phyloP scores from a whole-genome alignment of 2,888 invertebrate species.

The Parnassius smintheus region DNA sequence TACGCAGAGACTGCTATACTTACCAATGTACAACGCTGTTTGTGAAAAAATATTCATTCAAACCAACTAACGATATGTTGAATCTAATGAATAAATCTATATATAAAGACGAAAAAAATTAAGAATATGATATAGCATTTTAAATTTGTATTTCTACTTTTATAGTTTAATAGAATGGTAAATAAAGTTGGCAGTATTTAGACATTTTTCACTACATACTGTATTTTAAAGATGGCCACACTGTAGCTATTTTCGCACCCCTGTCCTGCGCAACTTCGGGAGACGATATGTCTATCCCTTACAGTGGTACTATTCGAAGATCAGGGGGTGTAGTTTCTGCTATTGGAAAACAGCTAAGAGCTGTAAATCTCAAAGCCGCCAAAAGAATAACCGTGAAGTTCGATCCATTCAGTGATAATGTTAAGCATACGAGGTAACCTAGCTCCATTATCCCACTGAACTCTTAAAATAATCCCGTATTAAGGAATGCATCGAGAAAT shows the following conservation, averaged over 20 bases:
- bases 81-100: too few species aligned
- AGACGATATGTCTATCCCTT: constrained; percentile 85
- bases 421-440: constrained; percentile 80
- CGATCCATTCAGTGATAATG: constrained; percentile 90
- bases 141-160: too few species aligned
- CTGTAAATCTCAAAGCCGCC: constrained; percentile 89
- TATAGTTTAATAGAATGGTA: too few species aligned
- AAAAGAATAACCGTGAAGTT: constrained; percentile 89
- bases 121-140: too few species aligned
- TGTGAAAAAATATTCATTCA: too few species aligned
- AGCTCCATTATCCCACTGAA: neutral
- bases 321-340: constrained; percentile 87
- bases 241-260: constrained; percentile 31
- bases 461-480: neutral
- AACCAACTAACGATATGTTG: too few species aligned
- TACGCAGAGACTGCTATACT: too few species aligned
- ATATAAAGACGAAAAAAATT: too few species aligned
- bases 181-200: too few species aligned
- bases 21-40: too few species aligned
- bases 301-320: constrained; percentile 84
- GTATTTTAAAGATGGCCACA: neutral
- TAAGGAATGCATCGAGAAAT: too few species aligned
- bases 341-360: constrained; percentile 85
- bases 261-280: constrained; percentile 26
- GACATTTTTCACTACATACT: too few species aligned